A percentile compares a stretch with the other conserved stretches of the same genome.
phyloP scores from a whole-genome alignment of 2,797 vertebrate species.

The Aplochiton taeniatus region DNA sequence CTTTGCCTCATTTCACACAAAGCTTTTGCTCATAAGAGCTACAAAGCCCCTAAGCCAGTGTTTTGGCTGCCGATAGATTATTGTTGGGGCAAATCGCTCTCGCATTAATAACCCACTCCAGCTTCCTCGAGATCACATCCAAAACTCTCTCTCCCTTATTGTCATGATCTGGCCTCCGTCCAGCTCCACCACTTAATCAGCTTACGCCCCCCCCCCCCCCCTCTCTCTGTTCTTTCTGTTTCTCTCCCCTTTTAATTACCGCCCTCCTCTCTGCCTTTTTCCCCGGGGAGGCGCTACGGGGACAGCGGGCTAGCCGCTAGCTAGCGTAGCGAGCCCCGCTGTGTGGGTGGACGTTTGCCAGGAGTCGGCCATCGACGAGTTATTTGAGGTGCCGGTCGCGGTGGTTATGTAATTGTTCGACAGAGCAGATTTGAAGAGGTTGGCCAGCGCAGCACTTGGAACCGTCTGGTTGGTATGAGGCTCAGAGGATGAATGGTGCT shows the following conservation, averaged over 20 bases:
- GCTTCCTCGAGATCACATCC: conserved; percentile 43
- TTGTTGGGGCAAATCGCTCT: conserved; percentile 39
- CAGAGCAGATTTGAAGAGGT: conserved; percentile 22
- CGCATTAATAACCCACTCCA: conserved; percentile 45
- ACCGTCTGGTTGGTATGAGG: conserved; percentile 4
- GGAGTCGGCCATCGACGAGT: conserved; percentile 12
- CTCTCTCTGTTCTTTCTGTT: conserved; percentile 24
- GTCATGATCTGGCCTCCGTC: conserved; percentile 40
- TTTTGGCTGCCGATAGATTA: conserved; percentile 36
- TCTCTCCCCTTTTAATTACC: conserved; percentile 30
- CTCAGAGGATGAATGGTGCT: conserved; percentile 5
- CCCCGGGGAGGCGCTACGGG: neutral
- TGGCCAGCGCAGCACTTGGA: neutral
- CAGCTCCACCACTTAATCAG: conserved; percentile 53
- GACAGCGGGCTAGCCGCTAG: neutral
- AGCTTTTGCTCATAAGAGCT: conserved; percentile 26
- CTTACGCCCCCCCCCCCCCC: conserved; percentile 25
- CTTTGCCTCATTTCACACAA: conserved; percentile 13
- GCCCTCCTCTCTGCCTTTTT: neutral
- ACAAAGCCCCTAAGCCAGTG: conserved; percentile 16
- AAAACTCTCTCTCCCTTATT: conserved; percentile 45
- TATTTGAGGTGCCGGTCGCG: conserved; percentile 41
- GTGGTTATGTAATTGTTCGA: conserved; percentile 36
- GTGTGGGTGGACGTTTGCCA: conserved; percentile 9
- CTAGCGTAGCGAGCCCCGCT: neutral